These are phyloP conservation scores for Hydriomena furcata DNA, from an alignment of 2,888 invertebrate genomes.

Conservation along the genomic window DNA sequence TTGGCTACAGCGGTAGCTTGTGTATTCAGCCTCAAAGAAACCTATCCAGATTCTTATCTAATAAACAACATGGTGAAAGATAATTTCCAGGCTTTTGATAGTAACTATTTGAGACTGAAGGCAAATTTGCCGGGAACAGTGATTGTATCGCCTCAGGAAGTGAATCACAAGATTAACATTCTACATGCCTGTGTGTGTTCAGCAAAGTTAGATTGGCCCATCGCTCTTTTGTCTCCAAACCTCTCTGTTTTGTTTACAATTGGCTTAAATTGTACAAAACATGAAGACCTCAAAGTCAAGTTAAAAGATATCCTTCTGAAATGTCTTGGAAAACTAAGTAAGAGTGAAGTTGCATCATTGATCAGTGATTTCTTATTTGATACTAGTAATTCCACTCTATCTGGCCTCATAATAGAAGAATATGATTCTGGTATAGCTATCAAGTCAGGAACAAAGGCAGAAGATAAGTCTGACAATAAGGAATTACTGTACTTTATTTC, in stretches of 20 bases:
- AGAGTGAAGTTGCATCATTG: conserved; percentile 41
- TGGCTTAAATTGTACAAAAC: conserved; percentile 58
- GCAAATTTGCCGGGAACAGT: conserved; percentile 62
- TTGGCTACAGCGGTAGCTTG: conserved; percentile 81
- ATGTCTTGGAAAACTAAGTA: conserved; percentile 52
- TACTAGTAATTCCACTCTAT: conserved; percentile 22
- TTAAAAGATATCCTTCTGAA: conserved; percentile 63
- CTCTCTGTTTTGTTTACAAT: conserved; percentile 71
- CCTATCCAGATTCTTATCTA: conserved; percentile 66
- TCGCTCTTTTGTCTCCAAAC: conserved; percentile 60
- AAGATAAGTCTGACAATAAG: conserved; percentile 47
- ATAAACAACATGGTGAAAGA: conserved; percentile 54
- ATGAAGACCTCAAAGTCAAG: conserved; percentile 56
- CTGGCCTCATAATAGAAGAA: conserved; percentile 54
- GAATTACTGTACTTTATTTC: conserved; percentile 57
- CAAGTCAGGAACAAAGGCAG: conserved; percentile 47
- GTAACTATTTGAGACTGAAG: conserved; percentile 43
- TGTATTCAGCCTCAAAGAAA: conserved; percentile 77
- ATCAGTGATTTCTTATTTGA: conserved; percentile 58
- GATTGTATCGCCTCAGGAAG: conserved; percentile 61
- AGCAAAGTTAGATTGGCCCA: conserved; percentile 58
- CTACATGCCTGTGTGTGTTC: conserved; percentile 62
- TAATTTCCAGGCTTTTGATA: conserved; percentile 56
- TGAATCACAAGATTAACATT: conserved; percentile 61
- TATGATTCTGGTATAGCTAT: conserved; percentile 67